Percentiles rank a stretch among this genome's conserved stretches.
Conservation (phyloP, 2,888 invertebrate species). For the Sphecodes monilicornis region DNA sequence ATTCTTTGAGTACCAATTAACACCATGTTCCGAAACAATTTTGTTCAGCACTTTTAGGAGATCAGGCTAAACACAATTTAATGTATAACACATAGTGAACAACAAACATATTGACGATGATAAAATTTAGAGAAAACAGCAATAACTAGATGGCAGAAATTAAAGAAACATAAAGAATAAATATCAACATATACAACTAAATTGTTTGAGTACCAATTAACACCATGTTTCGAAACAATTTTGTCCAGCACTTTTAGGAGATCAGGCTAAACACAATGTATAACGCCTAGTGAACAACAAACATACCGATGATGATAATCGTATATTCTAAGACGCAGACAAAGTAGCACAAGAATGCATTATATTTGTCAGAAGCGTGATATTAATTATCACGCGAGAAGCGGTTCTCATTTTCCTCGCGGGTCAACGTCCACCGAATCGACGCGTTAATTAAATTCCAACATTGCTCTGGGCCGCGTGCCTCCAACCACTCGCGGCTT, state of each 20-base stretch:
- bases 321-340: no score
- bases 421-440: not conserved
- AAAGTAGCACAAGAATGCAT: not conserved
- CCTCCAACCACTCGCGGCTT: not conserved
- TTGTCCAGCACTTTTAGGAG: not conserved
- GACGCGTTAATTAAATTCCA: slow-evolving; percentile 7
- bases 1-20: no score
- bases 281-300: not conserved
- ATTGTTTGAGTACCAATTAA: no score
- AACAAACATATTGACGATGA: no score
- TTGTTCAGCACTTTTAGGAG: not conserved
- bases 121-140: no score
- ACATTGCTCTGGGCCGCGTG: not conserved
- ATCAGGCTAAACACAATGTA: not conserved
- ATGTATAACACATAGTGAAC: not conserved
- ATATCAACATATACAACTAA: not conserved
- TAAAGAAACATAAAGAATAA: no score
- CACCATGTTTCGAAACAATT: no score
- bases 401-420: not conserved
- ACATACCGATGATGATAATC: no score
- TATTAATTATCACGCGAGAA: not conserved
- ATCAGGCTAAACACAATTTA: not conserved
- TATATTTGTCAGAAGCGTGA: not conserved
- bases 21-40: no score
- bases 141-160: no score